These are phyloP conservation scores for Donacobius atricapilla DNA, from an alignment of 2,113 vertebrate species.

Conservation along the genomic window DNA sequence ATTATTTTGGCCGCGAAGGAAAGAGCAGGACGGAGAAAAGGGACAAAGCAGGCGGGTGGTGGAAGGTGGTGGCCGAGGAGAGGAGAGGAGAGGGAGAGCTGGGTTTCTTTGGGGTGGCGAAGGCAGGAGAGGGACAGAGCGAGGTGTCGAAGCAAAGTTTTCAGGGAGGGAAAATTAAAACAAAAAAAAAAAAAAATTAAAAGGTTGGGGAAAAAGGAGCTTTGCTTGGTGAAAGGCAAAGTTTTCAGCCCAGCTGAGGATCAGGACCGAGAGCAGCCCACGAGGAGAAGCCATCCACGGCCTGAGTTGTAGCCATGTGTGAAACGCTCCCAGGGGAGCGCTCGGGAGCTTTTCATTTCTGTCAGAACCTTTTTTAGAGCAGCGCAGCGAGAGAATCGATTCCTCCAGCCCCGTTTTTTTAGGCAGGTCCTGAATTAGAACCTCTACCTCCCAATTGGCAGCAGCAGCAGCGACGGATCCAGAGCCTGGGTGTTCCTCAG, in stretches of 20 bases:
- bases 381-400: background rate
- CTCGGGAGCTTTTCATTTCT: conserved; percentile 44
- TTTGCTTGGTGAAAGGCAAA: background rate
- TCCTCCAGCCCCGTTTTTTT: background rate
- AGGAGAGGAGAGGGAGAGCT: conserved; percentile 8
- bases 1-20: conserved; percentile 60
- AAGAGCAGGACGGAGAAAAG: conserved; percentile 27
- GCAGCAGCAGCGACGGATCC: background rate
- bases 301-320: background rate
- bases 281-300: conserved; percentile 9
- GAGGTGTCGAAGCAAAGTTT: background rate
- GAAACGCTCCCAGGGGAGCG: background rate
- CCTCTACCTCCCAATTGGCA: conserved; percentile 15
- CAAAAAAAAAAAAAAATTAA: too few species aligned
- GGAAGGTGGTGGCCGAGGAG: conserved; percentile 71
- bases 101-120: background rate
- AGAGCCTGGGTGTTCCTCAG: background rate
- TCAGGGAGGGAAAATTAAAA: background rate
- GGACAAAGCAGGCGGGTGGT: conserved; percentile 47
- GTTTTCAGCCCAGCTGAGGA: background rate
- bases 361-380: background rate
- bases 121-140: background rate
- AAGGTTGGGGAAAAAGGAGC: fast-evolving
- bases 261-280: background rate
- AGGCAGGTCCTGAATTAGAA: background rate